Evolutionary conservation across 2,797 vertebrate genomes (phyloP).

Genomic region (Gouania willdenowi): DNA sequence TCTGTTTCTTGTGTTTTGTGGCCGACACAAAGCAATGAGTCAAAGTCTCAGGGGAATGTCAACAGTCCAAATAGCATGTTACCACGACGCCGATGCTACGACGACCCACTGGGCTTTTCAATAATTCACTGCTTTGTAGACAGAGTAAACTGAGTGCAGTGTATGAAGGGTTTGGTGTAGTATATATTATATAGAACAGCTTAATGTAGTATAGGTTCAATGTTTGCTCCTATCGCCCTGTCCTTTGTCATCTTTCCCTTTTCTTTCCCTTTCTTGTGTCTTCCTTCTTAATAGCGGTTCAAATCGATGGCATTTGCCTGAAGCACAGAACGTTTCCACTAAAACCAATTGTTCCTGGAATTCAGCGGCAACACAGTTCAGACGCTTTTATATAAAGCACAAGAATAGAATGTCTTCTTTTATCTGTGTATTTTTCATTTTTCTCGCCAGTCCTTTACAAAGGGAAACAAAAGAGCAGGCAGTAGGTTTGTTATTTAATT

Average conservation of each 20-base stretch:
- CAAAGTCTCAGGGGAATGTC: conserved; percentile 8
- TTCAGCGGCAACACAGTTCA: conserved; percentile 22
- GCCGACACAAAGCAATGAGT: conserved; percentile 7
- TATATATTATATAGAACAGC: conserved; percentile 2
- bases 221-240: conserved; percentile 16
- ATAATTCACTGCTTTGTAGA: conserved; percentile 20
- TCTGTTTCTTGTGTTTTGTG: too few relatives aligned
- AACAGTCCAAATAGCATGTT: conserved; percentile 25
- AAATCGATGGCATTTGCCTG: conserved; percentile 66
- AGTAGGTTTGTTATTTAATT: too few relatives aligned
- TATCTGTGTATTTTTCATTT: conserved; percentile 21
- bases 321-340: conserved; percentile 63
- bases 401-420: too few relatives aligned
- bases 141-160: conserved; percentile 15
- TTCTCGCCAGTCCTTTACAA: conserved; percentile 9
- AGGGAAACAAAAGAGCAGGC: too few relatives aligned
- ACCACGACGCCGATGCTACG: conserved; percentile 14
- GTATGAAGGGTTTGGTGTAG: conserved; percentile 1
- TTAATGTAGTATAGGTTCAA: neutral
- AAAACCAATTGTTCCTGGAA: conserved; percentile 67
- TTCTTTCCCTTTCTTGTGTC: neutral
- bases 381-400: conserved; percentile 38
- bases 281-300: conserved; percentile 43
- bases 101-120: conserved; percentile 17
- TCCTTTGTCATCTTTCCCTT: conserved; percentile 6